Conservation (phyloP, 2,113 vertebrate species). For the Neogale vison region DNA sequence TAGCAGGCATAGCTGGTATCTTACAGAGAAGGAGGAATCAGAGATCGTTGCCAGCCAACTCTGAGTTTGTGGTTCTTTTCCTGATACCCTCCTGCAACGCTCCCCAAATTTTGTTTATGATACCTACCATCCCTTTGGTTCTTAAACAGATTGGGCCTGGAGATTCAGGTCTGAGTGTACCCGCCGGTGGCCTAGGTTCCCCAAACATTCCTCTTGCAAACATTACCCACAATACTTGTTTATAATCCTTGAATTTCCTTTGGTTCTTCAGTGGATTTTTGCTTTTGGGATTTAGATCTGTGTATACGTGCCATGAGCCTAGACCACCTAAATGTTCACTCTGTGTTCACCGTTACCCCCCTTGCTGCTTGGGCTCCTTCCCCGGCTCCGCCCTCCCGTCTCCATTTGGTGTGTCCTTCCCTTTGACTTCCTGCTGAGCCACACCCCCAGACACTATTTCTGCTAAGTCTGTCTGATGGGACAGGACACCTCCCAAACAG, state of each 20-base stretch:
- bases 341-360: background rate
- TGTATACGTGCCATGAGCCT: too few species aligned
- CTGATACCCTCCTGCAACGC: background rate
- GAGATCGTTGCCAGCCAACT: background rate
- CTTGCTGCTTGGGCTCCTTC: background rate
- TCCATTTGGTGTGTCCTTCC: constrained; percentile 1
- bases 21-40: background rate
- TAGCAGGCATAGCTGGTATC: background rate
- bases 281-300: background rate
- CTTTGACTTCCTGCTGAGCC: background rate
- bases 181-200: background rate
- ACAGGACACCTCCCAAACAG: constrained; percentile 46
- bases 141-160: background rate
- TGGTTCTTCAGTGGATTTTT: background rate
- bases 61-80: background rate
- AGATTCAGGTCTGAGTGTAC: background rate
- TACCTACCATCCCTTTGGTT: background rate
- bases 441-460: constrained; percentile 54
- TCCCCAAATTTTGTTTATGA: background rate
- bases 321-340: background rate
- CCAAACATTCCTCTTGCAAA: background rate
- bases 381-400: background rate
- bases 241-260: background rate
- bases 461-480: constrained; percentile 34
- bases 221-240: background rate